Conservation (phyloP, 2,797 vertebrate species). For the Todus mexicanus region DNA sequence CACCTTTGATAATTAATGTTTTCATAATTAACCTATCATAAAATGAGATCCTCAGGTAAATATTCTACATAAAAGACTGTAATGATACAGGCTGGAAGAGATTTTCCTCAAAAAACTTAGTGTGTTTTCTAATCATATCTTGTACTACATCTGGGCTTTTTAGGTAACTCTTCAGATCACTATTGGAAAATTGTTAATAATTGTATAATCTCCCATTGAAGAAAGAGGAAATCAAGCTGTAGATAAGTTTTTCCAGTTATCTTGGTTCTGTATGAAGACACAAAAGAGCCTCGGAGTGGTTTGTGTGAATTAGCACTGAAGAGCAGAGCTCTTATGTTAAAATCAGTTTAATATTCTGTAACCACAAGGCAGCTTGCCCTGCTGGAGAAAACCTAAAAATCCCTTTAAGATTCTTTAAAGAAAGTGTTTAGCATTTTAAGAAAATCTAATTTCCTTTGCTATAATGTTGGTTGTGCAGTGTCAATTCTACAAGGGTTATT, state of each 20-base stretch:
- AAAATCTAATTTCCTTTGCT: background rate
- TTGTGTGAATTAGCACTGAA: background rate
- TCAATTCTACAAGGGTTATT: background rate
- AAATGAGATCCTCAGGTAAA: background rate
- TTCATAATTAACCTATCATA: background rate
- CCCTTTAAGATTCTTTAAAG: background rate
- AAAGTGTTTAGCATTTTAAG: background rate
- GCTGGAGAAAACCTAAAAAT: background rate
- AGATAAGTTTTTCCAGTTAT: background rate
- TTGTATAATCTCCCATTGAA: background rate
- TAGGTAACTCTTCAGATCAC: background rate
- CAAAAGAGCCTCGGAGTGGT: rapidly evolving
- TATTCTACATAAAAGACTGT: background rate
- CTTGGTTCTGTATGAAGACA: background rate
- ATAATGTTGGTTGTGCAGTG: background rate
- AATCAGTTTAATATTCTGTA: background rate
- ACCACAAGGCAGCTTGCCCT: background rate
- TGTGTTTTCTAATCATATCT: background rate
- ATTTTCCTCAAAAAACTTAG: background rate
- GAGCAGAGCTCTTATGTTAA: background rate
- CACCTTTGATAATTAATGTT: background rate
- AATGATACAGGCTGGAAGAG: rapidly evolving
- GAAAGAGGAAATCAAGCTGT: background rate
- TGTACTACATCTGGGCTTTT: background rate
- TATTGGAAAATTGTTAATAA: background rate